Evolutionary conservation across 2,797 vertebrate genomes (phyloP), one percentile per base, ranked within the genome.

Genomic region (Sternarchorhynchus goeldii): DNA sequence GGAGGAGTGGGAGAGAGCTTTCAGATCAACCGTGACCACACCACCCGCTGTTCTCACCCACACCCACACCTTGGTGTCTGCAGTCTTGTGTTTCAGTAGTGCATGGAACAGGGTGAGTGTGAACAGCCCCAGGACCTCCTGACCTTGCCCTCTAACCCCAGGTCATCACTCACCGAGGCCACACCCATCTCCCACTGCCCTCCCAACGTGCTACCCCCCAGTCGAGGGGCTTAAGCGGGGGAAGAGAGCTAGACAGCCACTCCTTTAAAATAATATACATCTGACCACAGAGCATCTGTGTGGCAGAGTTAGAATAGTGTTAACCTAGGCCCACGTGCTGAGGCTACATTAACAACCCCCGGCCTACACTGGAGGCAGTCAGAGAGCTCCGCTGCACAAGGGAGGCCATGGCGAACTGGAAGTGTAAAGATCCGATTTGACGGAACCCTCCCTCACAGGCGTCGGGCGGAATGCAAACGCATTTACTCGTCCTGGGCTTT

Each of bases 401-500:
- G 60, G 79, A 75, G 53, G 77, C 4, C 29, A 77, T 55, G 29
- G 58, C 74, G 60, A 81, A 67, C 64, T 58, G 32, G 41, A 36
- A 56, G 31, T 2, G 32, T 55, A 72, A 81, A 68, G 55, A 81
- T 83, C 77, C 60, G 63, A 77, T 79, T 77, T 75, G 80, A 80
- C 41, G 66, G 67, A 25, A 78, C 20, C 57, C 66, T 63, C 70
- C 70, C 65, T 50, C 73, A 70, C 14, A 41, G 70, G 75, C 66
- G 60, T 64, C 70, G 74, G 66, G 64, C 74, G 79, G 84, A 76
- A 84, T 68, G 75, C 12, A 21, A 79, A 66, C 64, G 76, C 82
- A 73, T 81, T 85, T 86, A 79, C 82, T 77, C 72, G 34, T 70
- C 50, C 0, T 50, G 67, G 78, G 59, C 76, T 67, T 78, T 82